phyloP scores from a whole-genome alignment of 1,140 invertebrate genomes.

The Coptotermes formosanus region DNA sequence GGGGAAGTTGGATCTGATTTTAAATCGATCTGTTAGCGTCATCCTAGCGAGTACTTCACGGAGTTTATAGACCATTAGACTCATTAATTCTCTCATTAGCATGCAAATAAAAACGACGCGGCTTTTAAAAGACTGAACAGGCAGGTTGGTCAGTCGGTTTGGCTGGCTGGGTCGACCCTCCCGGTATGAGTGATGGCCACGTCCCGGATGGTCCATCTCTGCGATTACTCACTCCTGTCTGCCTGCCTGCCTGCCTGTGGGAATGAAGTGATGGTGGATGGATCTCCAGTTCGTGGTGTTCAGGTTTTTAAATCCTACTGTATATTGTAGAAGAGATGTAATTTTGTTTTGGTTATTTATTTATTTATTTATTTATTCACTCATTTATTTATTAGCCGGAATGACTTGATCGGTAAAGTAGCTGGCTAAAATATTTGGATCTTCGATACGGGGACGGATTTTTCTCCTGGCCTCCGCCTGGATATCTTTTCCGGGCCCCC shows the following conservation, averaged over 20 bases:
- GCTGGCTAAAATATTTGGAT: too few relatives aligned
- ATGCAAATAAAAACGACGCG: slow-evolving; percentile 14
- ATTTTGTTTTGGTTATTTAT: too few relatives aligned
- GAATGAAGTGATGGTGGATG: background rate
- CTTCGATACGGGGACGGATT: too few relatives aligned
- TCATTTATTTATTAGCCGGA: too few relatives aligned
- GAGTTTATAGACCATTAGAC: slow-evolving; percentile 8
- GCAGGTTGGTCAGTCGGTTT: background rate
- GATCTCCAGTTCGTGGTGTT: background rate
- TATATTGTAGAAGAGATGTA: too few relatives aligned
- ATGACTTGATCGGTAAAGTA: too few relatives aligned
- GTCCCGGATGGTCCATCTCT: background rate
- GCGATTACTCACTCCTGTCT: slow-evolving; percentile 6
- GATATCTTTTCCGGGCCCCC: too few relatives aligned
- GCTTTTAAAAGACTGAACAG: background rate
- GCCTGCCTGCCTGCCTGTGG: background rate
- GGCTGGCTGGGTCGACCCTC: background rate
- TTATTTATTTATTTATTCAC: too few relatives aligned
- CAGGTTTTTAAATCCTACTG: too few relatives aligned
- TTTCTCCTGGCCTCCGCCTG: too few relatives aligned
- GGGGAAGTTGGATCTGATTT: slow-evolving; percentile 7
- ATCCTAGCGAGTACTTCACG: background rate
- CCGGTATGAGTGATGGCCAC: slow-evolving; percentile 2
- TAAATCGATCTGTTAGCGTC: slow-evolving; percentile 11
- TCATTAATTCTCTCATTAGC: slow-evolving; percentile 19